Evolutionary conservation across 23 tunicate species (phyloP).

Genomic region (Trididemnum miniatum): DNA sequence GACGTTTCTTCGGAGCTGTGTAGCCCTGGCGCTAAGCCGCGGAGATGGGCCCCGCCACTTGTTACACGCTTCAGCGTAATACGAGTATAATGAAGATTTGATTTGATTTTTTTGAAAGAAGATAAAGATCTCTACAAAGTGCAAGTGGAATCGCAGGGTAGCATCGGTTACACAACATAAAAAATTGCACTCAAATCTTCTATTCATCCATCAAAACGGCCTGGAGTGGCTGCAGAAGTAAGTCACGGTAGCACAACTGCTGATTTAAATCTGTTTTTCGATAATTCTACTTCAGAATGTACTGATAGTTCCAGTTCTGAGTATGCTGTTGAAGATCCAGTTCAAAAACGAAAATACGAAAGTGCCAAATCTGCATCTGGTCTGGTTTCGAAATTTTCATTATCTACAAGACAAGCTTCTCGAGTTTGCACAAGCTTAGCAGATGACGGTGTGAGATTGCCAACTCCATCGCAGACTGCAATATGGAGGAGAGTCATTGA

Average conservation of each 20-base stretch:
- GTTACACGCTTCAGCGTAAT: no score
- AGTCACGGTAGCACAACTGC: background rate
- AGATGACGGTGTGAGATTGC: background rate
- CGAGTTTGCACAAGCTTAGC: background rate
- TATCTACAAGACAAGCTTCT: background rate
- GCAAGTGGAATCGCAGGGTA: background rate
- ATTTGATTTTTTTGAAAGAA: no score
- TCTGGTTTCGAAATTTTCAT: background rate
- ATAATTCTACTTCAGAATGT: no score
- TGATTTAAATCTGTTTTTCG: background rate
- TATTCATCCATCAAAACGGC: conserved; percentile 8
- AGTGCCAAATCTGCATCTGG: background rate
- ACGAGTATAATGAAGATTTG: no score
- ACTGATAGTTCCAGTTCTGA: background rate
- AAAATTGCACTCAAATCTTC: conserved; percentile 5
- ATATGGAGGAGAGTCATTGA: background rate
- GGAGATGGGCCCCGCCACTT: no score
- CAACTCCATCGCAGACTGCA: background rate
- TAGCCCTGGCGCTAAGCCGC: no score
- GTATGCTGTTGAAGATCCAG: background rate
- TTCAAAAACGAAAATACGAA: background rate
- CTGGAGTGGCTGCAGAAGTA: background rate
- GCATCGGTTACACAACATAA: background rate
- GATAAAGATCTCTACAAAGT: background rate
- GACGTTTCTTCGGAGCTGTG: no score